Percentiles rank a stretch among this genome's conserved stretches.
Evolutionary conservation across 2,888 invertebrate species (phyloP).

Genomic region (Pseudoips prasinana): DNA sequence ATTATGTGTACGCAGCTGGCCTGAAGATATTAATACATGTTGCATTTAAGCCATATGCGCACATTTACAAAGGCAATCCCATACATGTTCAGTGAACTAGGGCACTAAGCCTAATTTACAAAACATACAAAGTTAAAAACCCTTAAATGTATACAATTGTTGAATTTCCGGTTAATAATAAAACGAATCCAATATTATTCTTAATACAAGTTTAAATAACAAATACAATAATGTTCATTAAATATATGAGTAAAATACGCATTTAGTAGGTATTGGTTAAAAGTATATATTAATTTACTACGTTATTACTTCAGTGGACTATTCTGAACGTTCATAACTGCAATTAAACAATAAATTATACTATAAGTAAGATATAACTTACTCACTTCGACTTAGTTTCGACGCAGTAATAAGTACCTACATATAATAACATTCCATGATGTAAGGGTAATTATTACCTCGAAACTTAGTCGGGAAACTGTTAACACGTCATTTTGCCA

Average conservation of each 20-base stretch:
- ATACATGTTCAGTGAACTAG: no score
- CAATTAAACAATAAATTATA: slow-evolving; percentile 1
- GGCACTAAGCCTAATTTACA: slow-evolving; percentile 7
- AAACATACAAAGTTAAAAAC: slow-evolving; percentile 14
- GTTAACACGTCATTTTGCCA: no score
- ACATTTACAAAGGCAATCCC: no score
- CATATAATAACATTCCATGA: no score
- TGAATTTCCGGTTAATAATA: slow-evolving; percentile 27
- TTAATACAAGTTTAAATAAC: slow-evolving; percentile 35
- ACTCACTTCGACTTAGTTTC: no score
- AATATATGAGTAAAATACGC: slow-evolving; percentile 27
- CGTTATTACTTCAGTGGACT: background rate
- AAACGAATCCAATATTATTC: slow-evolving; percentile 34
- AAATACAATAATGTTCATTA: slow-evolving; percentile 28
- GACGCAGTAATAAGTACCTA: no score
- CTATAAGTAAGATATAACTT: no score
- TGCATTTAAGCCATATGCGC: no score
- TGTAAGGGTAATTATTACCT: no score
- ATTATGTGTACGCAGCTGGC: no score
- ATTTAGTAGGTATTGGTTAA: slow-evolving; percentile 14
- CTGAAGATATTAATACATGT: no score
- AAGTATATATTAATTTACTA: slow-evolving; percentile 17
- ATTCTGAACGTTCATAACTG: slow-evolving; percentile 8
- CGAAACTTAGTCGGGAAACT: no score
- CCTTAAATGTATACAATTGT: slow-evolving; percentile 14